Conservation (phyloP, 1,140 invertebrate genomes). For the Archegozetes longisetosus region DNA sequence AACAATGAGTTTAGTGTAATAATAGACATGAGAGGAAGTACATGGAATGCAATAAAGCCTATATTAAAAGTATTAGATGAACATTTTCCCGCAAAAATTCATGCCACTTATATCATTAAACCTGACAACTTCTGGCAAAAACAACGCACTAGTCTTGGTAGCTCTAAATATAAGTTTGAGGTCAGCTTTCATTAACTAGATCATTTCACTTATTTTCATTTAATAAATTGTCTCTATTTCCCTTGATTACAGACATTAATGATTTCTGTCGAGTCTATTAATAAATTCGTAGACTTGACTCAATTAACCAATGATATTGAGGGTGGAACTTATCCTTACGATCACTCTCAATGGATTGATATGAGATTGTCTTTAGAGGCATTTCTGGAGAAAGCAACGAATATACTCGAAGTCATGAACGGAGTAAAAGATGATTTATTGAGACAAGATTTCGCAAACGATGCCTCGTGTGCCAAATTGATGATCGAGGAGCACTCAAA, state of each 20-base stretch:
- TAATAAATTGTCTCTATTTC: conserved; percentile 1
- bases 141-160: conserved; percentile 84
- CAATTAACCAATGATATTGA: conserved; percentile 87
- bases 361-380: conserved; percentile 81
- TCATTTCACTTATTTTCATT: too few species aligned
- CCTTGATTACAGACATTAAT: conserved; percentile 67
- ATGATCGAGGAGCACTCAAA: conserved; percentile 82
- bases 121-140: conserved; percentile 99
- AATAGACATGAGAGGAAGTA: conserved; percentile 85
- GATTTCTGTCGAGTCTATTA: conserved; percentile 81
- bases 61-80: conserved; percentile 88
- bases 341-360: conserved; percentile 92
- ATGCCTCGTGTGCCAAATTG: conserved; percentile 71
- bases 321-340: conserved; percentile 71
- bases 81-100: conserved; percentile 70
- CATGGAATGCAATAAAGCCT: conserved; percentile 89
- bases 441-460: conserved; percentile 76
- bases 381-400: conserved; percentile 82
- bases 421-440: conserved; percentile 61
- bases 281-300: conserved; percentile 73
- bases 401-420: conserved; percentile 75
- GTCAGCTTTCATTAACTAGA: conserved; percentile 31
- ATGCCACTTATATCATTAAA: conserved; percentile 88
- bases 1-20: conserved; percentile 81
- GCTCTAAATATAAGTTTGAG: conserved; percentile 98